A percentile compares a stretch with the other conserved stretches of the same genome.
These are phyloP conservation scores for Dasypus novemcinctus DNA, from an alignment of 2,113 vertebrate species.

Conservation along the genomic window DNA sequence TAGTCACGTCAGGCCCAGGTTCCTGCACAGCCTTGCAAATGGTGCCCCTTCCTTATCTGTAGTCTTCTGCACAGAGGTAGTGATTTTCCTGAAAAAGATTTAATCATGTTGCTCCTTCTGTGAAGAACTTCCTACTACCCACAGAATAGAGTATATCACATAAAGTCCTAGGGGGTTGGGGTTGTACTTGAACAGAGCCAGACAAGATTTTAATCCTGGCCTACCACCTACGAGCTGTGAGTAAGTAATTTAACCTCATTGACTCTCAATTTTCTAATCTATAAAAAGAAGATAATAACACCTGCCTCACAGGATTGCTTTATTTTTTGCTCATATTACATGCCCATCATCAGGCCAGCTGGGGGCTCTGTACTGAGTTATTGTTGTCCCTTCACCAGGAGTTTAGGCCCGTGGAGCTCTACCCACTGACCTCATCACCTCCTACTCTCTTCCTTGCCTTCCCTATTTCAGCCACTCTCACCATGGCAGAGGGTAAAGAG, in stretches of 20 bases:
- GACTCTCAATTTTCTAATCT: neutral
- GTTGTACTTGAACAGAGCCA: conserved; percentile 24
- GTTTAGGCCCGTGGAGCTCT: neutral
- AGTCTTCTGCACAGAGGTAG: conserved; percentile 28
- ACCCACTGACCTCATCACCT: neutral
- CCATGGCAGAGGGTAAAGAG: neutral
- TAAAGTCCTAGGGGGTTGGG: neutral
- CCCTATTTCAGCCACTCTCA: neutral
- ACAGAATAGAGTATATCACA: conserved; percentile 41
- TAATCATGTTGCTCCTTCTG: conserved; percentile 6
- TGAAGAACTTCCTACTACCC: conserved; percentile 24
- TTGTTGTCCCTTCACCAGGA: neutral
- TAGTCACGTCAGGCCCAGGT: neutral
- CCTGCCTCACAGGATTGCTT: neutral
- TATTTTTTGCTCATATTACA: neutral
- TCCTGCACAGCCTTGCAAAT: neutral
- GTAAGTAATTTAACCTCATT: conserved; percentile 32
- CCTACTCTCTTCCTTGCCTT: neutral
- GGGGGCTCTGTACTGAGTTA: neutral
- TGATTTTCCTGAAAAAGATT: conserved; percentile 49
- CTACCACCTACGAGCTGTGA: neutral
- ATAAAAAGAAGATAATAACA: neutral
- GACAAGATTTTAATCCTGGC: conserved; percentile 14
- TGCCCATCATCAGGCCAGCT: neutral
- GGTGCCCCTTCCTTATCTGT: neutral